These are phyloP conservation scores for Chrosomus eos DNA, from an alignment of 2,797 vertebrate genomes.

Conservation along the genomic window DNA sequence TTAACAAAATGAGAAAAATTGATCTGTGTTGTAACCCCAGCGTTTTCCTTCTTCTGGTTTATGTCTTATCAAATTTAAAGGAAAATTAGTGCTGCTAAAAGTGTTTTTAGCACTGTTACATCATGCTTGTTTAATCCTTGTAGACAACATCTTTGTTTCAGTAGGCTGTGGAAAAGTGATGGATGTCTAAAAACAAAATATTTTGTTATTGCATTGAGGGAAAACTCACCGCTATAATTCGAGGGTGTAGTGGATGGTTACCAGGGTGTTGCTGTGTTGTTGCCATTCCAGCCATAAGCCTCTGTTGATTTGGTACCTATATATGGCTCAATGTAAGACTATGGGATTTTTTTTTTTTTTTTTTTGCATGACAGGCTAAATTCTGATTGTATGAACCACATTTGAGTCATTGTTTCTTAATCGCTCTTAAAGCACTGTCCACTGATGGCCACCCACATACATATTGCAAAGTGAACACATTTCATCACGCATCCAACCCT, in stretches of 20 bases:
- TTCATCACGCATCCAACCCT: not conserved
- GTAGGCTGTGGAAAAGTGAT: not conserved
- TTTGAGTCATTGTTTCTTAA: not conserved
- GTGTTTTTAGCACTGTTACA: constrained; percentile 19
- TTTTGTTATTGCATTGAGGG: not conserved
- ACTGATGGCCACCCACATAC: not conserved
- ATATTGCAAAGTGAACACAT: not conserved
- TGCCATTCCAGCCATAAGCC: not conserved
- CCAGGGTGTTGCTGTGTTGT: not conserved
- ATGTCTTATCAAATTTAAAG: not conserved
- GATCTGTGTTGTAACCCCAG: constrained; percentile 4
- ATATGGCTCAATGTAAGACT: constrained; percentile 11
- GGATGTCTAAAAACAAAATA: not conserved
- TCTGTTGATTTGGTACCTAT: not conserved
- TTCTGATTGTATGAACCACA: not conserved
- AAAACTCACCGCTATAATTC: not conserved
- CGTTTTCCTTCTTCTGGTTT: not conserved
- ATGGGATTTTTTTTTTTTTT: not conserved
- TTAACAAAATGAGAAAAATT: not conserved
- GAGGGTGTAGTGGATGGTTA: constrained; percentile 1
- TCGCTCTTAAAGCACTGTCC: not conserved
- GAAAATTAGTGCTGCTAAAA: constrained; percentile 10
- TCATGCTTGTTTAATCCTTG: not conserved
- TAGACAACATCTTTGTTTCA: constrained; percentile 29
- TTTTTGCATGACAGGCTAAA: not conserved